Base-by-base conservation (phyloP, 1,140 invertebrate genomes). In the Lasioglossum albipes region DNA sequence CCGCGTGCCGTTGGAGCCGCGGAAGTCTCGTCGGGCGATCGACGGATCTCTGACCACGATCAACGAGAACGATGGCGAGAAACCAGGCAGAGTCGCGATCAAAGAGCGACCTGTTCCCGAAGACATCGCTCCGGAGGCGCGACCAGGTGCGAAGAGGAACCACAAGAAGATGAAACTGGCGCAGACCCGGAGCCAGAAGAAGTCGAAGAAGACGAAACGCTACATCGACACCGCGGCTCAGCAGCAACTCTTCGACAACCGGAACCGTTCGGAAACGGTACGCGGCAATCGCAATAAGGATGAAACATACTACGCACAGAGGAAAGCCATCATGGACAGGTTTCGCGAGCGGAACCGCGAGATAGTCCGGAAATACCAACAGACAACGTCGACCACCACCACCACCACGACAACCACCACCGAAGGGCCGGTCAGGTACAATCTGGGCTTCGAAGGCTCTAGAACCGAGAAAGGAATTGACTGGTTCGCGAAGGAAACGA, bases 311-410 rank as follows among this genome's bases (percentile, higher is more conserved):
- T 87, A 88, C 57, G 78, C 84, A 0, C 75, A 86, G 59, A 79
- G 88, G 20, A 84, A 77, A 79, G 83, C 85, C 1, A 80, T 89
- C 10, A 90, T 90, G 89, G 88, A 90, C 0, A 86, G 65, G 68
- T 90, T 83, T 75, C 62, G 85, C 54, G 84, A 82, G 22, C 76
- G 86, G 36, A 83, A 90, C 49, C 75, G 57, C 10, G 82, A 87
- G 18, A 91, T 90, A 22, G 52, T 52, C 5, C 61, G 75, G 27
- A 86, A 74, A 45, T 87, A 89, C 31, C 67, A 36, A 16, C 86
- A 84, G 22, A 49, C 10, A 10, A 22, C 6, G 5, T 59, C 16
- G 5, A 49, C 45, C 45, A 22, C 13, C 36, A 49, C 45, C 45
- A 22, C 13, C 36, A 13, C 18, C 41, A 45, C 27, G 27, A 27